Evolutionary conservation across 1,140 invertebrate genomes (phyloP).

Genomic region (Drosophila kohkoa): DNA sequence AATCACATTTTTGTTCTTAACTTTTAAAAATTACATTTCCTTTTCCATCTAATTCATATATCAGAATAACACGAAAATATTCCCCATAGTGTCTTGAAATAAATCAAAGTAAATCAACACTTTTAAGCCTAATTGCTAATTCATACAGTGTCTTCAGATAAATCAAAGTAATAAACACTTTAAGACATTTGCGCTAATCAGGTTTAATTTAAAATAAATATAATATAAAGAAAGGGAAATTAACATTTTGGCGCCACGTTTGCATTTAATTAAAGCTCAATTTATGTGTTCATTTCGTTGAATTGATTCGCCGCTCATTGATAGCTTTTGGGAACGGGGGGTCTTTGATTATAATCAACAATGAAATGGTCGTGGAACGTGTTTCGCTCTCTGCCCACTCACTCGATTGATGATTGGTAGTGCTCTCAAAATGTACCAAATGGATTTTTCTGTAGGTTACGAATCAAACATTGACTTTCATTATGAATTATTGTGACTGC

Average conservation of each 20-base stretch:
- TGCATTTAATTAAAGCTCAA: conserved; percentile 20
- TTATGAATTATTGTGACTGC: conserved; percentile 44
- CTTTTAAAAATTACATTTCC: too few relatives aligned
- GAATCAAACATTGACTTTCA: conserved; percentile 42
- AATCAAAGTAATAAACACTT: background rate
- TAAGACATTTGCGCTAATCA: background rate
- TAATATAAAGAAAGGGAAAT: conserved; percentile 10
- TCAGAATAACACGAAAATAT: too few relatives aligned
- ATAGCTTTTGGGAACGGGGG: conserved; percentile 18
- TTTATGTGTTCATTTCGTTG: conserved; percentile 31
- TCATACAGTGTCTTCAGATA: too few relatives aligned
- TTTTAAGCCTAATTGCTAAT: too few relatives aligned
- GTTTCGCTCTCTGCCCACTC: conserved; percentile 34
- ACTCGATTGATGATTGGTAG: background rate
- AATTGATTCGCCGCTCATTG: conserved; percentile 27
- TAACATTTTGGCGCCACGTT: conserved; percentile 11
- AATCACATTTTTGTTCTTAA: too few relatives aligned
- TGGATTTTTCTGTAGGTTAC: conserved; percentile 25
- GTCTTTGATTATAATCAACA: conserved; percentile 13
- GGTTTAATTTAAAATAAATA: background rate
- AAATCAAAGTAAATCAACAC: too few relatives aligned
- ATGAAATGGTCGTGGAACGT: conserved; percentile 3
- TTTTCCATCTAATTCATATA: too few relatives aligned
- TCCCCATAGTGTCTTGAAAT: too few relatives aligned
- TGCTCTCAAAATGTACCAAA: conserved; percentile 25